A percentile compares a stretch with the other conserved stretches of the same genome.
Evolutionary conservation across 1,140 invertebrate genomes (phyloP).

Genomic region (Physella acuta): DNA sequence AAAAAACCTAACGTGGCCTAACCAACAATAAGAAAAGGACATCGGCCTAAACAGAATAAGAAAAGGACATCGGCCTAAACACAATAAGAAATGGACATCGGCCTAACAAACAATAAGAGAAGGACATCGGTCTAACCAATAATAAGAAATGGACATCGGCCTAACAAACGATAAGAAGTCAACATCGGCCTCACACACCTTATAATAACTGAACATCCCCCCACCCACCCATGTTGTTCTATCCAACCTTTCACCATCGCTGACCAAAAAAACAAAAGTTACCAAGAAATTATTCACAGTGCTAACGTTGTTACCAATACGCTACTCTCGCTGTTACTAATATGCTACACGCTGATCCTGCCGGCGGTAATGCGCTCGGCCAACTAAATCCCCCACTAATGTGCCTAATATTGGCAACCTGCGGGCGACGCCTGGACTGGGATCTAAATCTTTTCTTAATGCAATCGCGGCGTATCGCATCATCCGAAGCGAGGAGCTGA

Average conservation of each 20-base stretch:
- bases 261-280: not conserved
- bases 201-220: not conserved
- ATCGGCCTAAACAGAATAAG: too few relatives aligned
- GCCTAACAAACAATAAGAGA: not conserved
- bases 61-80: too few relatives aligned
- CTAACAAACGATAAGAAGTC: not conserved
- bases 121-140: not conserved
- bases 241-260: too few relatives aligned
- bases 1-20: too few relatives aligned
- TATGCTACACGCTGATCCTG: not conserved
- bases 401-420: constrained; percentile 23
- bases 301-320: constrained; percentile 2
- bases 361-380: constrained; percentile 7
- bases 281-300: constrained; percentile 14
- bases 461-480: constrained; percentile 10
- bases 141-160: not conserved
- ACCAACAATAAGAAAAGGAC: too few relatives aligned
- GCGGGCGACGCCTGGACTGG: constrained; percentile 11
- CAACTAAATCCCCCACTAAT: constrained; percentile 19
- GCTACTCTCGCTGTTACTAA: not conserved
- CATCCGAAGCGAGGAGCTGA: constrained; percentile 5
- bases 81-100: too few relatives aligned
- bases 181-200: not conserved
- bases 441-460: constrained; percentile 15
- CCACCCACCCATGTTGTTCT: too few relatives aligned